A percentile compares a stretch with the other conserved stretches of the same genome.
phyloP scores from a whole-genome alignment of 2,113 vertebrate genomes.

The Sarotherodon lohbergeri region DNA sequence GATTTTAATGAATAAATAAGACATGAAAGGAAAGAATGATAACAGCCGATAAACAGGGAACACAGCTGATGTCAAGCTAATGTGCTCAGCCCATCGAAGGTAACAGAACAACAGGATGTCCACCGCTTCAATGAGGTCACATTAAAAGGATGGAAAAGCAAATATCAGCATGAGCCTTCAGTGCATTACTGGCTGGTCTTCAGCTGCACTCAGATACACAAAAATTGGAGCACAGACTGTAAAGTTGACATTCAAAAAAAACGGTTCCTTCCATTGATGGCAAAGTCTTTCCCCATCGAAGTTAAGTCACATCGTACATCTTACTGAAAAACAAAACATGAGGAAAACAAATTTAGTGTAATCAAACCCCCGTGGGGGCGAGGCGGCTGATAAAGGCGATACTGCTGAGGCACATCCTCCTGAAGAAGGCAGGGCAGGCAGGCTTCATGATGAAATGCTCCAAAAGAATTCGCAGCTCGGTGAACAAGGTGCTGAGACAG shows the following conservation, averaged over 20 bases:
- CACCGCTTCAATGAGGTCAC: conserved; percentile 40
- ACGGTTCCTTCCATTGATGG: conserved; percentile 36
- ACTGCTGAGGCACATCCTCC: conserved; percentile 92
- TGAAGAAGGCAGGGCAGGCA: conserved; percentile 87
- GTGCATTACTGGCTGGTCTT: conserved; percentile 50
- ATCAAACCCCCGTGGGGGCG: conserved; percentile 89
- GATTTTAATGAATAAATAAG: conserved; percentile 67
- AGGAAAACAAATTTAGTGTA: neutral
- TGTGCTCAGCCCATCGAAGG: conserved; percentile 4
- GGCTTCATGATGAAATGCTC: conserved; percentile 98
- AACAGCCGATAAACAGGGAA: neutral
- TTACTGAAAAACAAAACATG: conserved; percentile 7
- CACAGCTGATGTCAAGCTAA: conserved; percentile 7
- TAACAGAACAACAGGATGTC: conserved; percentile 1
- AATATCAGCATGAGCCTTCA: conserved; percentile 29
- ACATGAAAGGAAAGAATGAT: conserved; percentile 5
- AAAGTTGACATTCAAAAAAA: conserved; percentile 52
- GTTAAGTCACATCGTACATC: conserved; percentile 41
- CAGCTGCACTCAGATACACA: conserved; percentile 16
- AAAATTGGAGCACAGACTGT: conserved; percentile 27
- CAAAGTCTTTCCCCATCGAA: conserved; percentile 46
- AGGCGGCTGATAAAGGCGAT: conserved; percentile 96
- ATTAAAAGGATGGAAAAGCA: conserved; percentile 17
- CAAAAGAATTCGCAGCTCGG: conserved; percentile 89
- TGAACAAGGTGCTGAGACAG: conserved; percentile 85